Evolutionary conservation across 2,113 vertebrate genomes (phyloP).

Genomic region (Pluvianellus socialis): DNA sequence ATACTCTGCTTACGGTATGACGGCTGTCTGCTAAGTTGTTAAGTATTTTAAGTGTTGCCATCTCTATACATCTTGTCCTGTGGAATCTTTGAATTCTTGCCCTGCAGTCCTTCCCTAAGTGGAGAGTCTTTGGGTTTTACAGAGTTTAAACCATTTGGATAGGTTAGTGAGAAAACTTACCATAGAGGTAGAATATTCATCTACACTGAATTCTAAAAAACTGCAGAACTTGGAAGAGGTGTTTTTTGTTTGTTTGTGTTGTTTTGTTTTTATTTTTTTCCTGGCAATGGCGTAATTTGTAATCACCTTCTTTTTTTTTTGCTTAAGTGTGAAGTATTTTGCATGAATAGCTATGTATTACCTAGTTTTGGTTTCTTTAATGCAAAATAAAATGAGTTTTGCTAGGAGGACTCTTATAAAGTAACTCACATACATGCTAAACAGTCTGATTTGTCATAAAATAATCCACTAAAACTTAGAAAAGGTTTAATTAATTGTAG

Average conservation of each 20-base stretch:
- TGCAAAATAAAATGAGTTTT: slow-evolving; percentile 44
- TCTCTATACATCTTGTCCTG: background rate
- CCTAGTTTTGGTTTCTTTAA: background rate
- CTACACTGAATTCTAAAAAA: background rate
- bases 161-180: background rate
- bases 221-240: background rate
- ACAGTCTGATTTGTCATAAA: background rate
- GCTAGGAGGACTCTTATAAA: slow-evolving; percentile 5
- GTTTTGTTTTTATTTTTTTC: background rate
- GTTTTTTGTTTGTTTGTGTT: background rate
- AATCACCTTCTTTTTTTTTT: slow-evolving; percentile 19
- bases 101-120: background rate
- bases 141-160: background rate
- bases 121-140: background rate
- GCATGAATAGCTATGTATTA: slow-evolving; percentile 4
- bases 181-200: background rate
- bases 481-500: background rate
- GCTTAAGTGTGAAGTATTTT: slow-evolving; percentile 16
- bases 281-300: background rate
- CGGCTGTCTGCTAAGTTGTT: background rate
- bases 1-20: background rate
- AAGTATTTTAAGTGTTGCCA: background rate
- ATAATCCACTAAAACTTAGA: background rate
- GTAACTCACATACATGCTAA: background rate
- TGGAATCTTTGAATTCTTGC: background rate